Conservation (phyloP, 2,888 invertebrate genomes). For the Eupithecia abbreviata region DNA sequence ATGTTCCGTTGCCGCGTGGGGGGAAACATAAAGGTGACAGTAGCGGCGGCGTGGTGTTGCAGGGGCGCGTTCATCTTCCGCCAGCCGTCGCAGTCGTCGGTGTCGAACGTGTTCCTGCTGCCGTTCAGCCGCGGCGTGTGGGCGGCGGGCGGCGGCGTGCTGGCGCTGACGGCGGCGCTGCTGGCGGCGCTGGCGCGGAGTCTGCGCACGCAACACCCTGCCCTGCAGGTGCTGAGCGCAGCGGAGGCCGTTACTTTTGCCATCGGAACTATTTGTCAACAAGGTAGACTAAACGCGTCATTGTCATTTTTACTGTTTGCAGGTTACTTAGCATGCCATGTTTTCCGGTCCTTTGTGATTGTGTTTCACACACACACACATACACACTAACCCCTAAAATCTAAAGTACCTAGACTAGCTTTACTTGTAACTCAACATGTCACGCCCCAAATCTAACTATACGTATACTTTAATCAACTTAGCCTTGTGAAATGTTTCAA, state of each 20-base stretch:
- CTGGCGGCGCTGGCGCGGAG: slow-evolving; percentile 50
- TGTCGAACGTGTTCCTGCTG: slow-evolving; percentile 84
- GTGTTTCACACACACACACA: no score
- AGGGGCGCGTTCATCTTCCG: slow-evolving; percentile 85
- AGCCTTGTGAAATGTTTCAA: not conserved
- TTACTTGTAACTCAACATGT: no score
- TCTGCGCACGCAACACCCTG: slow-evolving; percentile 32
- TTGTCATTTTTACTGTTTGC: no score
- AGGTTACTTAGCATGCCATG: no score
- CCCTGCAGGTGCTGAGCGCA: slow-evolving; percentile 53
- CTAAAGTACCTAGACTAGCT: no score
- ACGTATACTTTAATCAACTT: no score
- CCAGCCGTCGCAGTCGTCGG: slow-evolving; percentile 85
- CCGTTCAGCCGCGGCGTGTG: slow-evolving; percentile 85
- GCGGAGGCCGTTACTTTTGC: slow-evolving; percentile 81
- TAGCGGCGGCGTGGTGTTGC: slow-evolving; percentile 36
- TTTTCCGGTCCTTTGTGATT: no score
- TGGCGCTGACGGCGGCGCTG: slow-evolving; percentile 49
- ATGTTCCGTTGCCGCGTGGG: not conserved
- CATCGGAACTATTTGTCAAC: slow-evolving; percentile 85
- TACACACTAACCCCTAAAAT: no score
- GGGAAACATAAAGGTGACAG: not conserved
- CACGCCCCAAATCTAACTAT: no score
- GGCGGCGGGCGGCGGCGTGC: slow-evolving; percentile 62
- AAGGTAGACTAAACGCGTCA: slow-evolving; percentile 65